A percentile compares a stretch with the other conserved stretches of the same genome.
phyloP scores from a whole-genome alignment of 1,140 invertebrate species.

The Ectropis grisescens region DNA sequence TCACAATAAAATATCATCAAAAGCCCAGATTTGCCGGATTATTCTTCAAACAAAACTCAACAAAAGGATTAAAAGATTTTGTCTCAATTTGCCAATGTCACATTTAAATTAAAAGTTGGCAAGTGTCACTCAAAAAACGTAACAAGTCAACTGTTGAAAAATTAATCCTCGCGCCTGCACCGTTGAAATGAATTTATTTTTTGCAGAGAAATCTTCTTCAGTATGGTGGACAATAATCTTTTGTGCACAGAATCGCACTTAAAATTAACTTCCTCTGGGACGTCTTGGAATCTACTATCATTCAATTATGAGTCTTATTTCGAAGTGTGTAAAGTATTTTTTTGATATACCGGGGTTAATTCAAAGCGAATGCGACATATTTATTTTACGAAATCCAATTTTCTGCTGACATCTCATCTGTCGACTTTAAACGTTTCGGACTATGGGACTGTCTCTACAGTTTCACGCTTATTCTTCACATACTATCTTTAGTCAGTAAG shows the following conservation, averaged over 20 bases:
- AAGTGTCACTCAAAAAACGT: slow-evolving; percentile 39
- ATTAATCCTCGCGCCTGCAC: slow-evolving; percentile 28
- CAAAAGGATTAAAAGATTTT: slow-evolving; percentile 31
- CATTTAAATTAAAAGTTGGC: slow-evolving; percentile 25
- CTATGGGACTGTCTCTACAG: slow-evolving; percentile 51
- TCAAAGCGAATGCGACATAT: slow-evolving; percentile 57
- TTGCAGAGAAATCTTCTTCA: slow-evolving; percentile 34
- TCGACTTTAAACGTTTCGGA: slow-evolving; percentile 65
- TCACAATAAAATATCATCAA: too few relatives aligned
- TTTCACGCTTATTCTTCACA: slow-evolving; percentile 54
- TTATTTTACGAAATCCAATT: slow-evolving; percentile 70
- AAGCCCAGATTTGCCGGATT: slow-evolving; percentile 20
- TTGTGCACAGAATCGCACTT: slow-evolving; percentile 51
- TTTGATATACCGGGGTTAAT: slow-evolving; percentile 18
- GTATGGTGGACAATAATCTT: slow-evolving; percentile 50
- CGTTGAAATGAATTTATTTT: slow-evolving; percentile 30
- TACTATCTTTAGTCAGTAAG: slow-evolving; percentile 25
- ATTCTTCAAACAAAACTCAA: slow-evolving; percentile 26
- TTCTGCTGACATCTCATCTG: slow-evolving; percentile 68
- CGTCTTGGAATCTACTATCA: neutral
- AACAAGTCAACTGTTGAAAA: slow-evolving; percentile 38
- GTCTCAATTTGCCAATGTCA: slow-evolving; percentile 19
- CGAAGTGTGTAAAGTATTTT: slow-evolving; percentile 8
- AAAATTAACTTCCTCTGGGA: slow-evolving; percentile 50
- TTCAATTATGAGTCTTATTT: slow-evolving; percentile 16